Evolutionary conservation across 2,888 invertebrate species (phyloP).

Genomic region (Vandiemenella viatica): DNA sequence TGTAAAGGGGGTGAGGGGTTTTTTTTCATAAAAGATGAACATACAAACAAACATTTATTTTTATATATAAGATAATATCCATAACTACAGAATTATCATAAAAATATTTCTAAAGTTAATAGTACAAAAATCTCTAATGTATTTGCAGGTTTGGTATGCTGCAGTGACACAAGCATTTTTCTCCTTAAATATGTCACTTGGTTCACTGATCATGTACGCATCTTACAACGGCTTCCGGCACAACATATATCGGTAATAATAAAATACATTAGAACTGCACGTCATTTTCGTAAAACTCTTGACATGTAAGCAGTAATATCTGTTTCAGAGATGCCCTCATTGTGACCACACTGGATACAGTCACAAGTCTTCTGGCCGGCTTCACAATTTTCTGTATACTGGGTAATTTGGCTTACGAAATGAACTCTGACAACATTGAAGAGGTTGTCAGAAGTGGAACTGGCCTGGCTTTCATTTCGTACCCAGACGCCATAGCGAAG

Average conservation of each 20-base stretch:
- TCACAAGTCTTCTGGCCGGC: slow-evolving; percentile 66
- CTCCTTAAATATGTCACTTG: slow-evolving; percentile 45
- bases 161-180: slow-evolving; percentile 50
- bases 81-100: no score
- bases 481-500: slow-evolving; percentile 67
- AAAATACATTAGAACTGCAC: no score
- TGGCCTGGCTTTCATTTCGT: slow-evolving; percentile 68
- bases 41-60: no score
- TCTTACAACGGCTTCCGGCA: slow-evolving; percentile 45
- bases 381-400: slow-evolving; percentile 69
- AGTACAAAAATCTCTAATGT: no score
- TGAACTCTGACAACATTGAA: slow-evolving; percentile 32
- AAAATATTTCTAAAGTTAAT: no score
- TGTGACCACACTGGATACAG: slow-evolving; percentile 65
- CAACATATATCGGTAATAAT: slow-evolving; percentile 37
- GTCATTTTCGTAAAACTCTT: not conserved
- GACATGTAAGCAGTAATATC: no score
- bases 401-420: slow-evolving; percentile 59
- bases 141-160: slow-evolving; percentile 44
- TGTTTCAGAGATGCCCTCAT: slow-evolving; percentile 57
- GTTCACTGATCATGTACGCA: slow-evolving; percentile 44
- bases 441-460: slow-evolving; percentile 59
- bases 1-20: no score
- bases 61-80: no score
- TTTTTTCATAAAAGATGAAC: no score